Conservation (phyloP, 2,797 vertebrate genomes). For the Epinephelus coioides region DNA sequence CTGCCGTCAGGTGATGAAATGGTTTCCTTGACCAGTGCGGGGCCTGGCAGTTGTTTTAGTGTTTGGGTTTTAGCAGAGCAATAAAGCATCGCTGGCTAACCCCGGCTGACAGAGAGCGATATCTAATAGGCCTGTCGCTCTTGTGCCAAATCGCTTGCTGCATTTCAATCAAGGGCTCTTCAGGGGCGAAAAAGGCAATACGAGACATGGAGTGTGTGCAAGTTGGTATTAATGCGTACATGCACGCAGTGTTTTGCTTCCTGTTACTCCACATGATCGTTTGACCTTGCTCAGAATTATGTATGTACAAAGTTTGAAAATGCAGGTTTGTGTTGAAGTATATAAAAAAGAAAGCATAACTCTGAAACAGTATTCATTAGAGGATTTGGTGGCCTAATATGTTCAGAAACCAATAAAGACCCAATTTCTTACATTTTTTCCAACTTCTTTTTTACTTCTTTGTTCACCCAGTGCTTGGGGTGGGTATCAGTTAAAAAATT, state of each 20-base stretch:
- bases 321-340: too few species aligned
- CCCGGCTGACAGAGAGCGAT: constrained; percentile 62
- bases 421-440: background rate
- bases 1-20: constrained; percentile 73
- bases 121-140: constrained; percentile 65
- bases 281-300: background rate
- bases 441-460: too few species aligned
- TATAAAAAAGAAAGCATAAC: too few species aligned
- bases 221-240: background rate
- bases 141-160: constrained; percentile 58
- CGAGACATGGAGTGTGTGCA: constrained; percentile 2
- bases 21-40: constrained; percentile 73
- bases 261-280: background rate
- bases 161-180: constrained; percentile 70
- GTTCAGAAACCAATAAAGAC: background rate
- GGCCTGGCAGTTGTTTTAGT: constrained; percentile 71
- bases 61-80: constrained; percentile 69
- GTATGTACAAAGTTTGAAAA: background rate
- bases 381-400: background rate
- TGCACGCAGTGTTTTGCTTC: background rate
- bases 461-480: too few species aligned
- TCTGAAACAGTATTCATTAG: too few species aligned
- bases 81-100: constrained; percentile 67
- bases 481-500: too few species aligned
- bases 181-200: constrained; percentile 28